Conservation (phyloP, 2,797 vertebrate genomes). For the Sebastes minor region DNA sequence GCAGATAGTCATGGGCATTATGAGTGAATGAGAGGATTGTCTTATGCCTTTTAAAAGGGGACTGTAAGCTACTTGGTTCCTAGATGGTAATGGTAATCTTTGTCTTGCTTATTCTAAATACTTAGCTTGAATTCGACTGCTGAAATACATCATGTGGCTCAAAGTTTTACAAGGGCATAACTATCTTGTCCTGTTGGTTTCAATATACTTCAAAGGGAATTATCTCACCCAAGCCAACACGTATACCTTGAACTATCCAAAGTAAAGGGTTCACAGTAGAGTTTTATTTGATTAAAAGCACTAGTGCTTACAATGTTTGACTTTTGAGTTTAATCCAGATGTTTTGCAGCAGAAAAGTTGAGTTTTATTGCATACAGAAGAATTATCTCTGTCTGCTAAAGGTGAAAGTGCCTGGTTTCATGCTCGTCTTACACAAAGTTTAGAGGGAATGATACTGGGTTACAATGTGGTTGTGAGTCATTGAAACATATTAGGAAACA, state of each 20-base stretch:
- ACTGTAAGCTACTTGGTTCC: neutral
- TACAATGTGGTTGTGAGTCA: neutral
- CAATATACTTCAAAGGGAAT: neutral
- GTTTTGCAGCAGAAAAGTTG: neutral
- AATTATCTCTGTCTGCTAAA: neutral
- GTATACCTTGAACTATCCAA: neutral
- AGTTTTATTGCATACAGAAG: neutral
- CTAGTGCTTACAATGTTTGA: neutral
- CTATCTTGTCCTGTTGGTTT: neutral
- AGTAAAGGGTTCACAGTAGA: neutral
- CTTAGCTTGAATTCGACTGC: neutral
- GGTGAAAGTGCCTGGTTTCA: neutral
- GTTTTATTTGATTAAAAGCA: neutral
- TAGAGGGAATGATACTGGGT: neutral
- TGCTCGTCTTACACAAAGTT: neutral
- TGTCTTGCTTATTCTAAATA: conserved; percentile 1
- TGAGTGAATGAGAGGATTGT: conserved; percentile 49
- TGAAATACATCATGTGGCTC: conserved; percentile 2
- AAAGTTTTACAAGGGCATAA: neutral
- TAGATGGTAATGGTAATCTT: neutral
- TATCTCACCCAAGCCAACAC: neutral
- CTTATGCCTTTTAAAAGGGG: neutral
- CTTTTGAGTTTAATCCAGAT: neutral
- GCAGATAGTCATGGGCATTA: conserved; percentile 55
- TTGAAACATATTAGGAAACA: neutral